Base-by-base conservation (phyloP, 2,888 invertebrate genomes). In the Nebria salina region DNA sequence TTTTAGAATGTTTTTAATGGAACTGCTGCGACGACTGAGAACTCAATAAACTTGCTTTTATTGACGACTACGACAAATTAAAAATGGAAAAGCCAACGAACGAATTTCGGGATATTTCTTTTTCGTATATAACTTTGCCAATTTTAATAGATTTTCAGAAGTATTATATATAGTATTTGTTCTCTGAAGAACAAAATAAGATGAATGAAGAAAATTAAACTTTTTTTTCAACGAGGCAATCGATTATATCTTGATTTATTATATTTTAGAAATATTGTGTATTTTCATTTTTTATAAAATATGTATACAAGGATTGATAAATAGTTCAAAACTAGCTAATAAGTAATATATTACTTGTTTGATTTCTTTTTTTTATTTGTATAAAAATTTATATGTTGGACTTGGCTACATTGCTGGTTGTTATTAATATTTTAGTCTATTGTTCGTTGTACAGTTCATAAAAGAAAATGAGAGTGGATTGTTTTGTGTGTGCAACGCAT, bases 1-100 rank as follows among this genome's bases (percentile, higher is more conserved):
- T 64, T 65, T 78, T 41, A 65, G 72, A 77, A 72, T 9, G 43
- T 77, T 77, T 77, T 77, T 78, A 78, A 72, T 78, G 78, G 73
- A 78, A 78, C 73, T 34, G 54, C 65, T 72, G 65, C 78, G 73
- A 41, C 65, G 25, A 73, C 64, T 13, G 65, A 25, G 15, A 79
- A 79, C 79, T 79, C 75, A 80, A 80, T 80, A 80, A 80, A 80
- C 75, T 80, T 80, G 75, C 75, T 80, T 70, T 80, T 80, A 80
- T 75, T 80, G 80, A 80, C 70, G 80, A 25, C 70, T 64, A 54
- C 8, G 7, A 75, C 41, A 66, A 75, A 79, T 79, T 80, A 75
- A 80, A 80, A 80, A 70, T 26, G 25, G 7, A 8, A 54, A 54
- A 54, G 34, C 7, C 11, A 25, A 25, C 70, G 25, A 15, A 70